Base-by-base conservation (phyloP, 2,113 vertebrate genomes). In the Thunnus thynnus region DNA sequence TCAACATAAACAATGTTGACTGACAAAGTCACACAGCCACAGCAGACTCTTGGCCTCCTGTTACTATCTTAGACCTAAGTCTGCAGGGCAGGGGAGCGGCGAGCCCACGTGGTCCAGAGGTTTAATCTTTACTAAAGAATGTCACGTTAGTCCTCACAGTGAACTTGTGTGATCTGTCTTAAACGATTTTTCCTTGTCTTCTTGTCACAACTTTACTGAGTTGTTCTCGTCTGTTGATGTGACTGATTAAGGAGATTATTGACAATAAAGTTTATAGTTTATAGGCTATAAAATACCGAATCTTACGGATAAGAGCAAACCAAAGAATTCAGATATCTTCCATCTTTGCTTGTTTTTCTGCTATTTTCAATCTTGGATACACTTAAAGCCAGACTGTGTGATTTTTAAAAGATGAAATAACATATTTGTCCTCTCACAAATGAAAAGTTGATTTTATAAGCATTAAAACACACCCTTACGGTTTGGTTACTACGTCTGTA, bases 121-220 rank as follows among this genome's bases (percentile, higher is more conserved):
- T 84, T 74, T 89, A 86, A 89, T 90, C 86, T 88, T 82, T 51
- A 27, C 73, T 44, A 30, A 82, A 86, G 72, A 84, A 82, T 71
- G 63, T 81, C 32, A 20, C 20, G 51, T 74, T 60, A 83, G 84
- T 75, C 58, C 78, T 63, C 17, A 7, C 20, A 1, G 58, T 73
- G 76, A 84, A 78, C 79, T 77, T 3, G 20, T 83, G n/a, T 61
- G 76, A 84, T 56, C 57, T 76, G 44, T 55, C 50, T 52, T 61
- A 56, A 20, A 56, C 50, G 56, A 64, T 65, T 64, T 64, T 36
- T 60, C 2, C 56, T 27, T 20, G 78, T 76, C 57, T 71, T 80
- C 47, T 67, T 11, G 13, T 65, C 61, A 47, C 65, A n/a, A 13
- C 67, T n/a, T 52, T 0, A 0, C 64, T 12, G 46, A 47, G 41